Conservation (phyloP, 2,888 invertebrate species). For the Tyria jacobaeae region DNA sequence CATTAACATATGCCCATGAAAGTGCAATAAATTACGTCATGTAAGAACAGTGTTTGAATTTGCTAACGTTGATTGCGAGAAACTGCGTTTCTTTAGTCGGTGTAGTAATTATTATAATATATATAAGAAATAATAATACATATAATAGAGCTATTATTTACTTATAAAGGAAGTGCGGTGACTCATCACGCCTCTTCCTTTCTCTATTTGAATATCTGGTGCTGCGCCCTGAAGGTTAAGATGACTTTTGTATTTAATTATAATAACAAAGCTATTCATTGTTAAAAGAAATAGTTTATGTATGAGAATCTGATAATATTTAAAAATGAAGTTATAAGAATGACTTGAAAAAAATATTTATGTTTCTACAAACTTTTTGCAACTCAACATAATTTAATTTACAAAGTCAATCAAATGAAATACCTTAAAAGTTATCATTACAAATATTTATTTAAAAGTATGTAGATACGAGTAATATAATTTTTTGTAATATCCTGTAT, state of each 20-base stretch:
- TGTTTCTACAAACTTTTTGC: neutral
- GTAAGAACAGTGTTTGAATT: neutral
- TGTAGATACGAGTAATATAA: no score
- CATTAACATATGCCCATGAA: neutral
- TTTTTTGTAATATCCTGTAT: no score
- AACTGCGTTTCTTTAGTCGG: neutral
- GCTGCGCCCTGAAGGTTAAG: neutral
- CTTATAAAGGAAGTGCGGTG: neutral
- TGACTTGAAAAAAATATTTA: neutral
- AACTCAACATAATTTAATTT: neutral
- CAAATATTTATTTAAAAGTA: neutral
- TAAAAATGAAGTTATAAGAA: neutral
- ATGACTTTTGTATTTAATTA: neutral
- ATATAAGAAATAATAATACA: neutral
- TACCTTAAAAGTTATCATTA: neutral
- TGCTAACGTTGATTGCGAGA: neutral
- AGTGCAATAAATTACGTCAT: neutral
- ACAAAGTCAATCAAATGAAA: no score
- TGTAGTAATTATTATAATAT: no score
- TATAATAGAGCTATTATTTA: neutral
- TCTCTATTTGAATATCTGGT: neutral
- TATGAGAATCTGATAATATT: no score
- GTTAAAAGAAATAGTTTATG: neutral
- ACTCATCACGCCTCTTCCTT: constrained; percentile 6
- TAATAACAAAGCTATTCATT: neutral